Evolutionary conservation across 2,797 vertebrate species (phyloP), one percentile per base, ranked within the genome.

Genomic region (Argya squamiceps): DNA sequence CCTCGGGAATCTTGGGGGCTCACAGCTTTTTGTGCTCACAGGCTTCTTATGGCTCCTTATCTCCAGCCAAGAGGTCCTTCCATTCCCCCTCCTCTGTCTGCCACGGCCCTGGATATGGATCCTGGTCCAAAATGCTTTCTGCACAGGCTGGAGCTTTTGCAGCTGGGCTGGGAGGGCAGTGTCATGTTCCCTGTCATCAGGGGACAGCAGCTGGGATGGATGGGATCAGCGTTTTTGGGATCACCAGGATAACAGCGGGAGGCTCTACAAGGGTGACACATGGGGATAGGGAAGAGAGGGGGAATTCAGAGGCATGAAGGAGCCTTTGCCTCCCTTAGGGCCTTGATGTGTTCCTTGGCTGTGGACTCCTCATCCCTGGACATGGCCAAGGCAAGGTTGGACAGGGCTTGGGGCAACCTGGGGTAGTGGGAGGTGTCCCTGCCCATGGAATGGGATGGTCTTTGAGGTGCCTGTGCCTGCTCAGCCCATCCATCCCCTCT

Each of bases 1-100:
- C 24, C 47, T 49, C 14, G 24, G 47, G 47, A 49, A 49, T 49
- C 26, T 49, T 8, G 8, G 47, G 24, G 89, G 69, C 92, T 83
- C n/a, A 17, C 26, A 85, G 92, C 89, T 91, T 92, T 90, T 84
- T 89, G 91, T 7, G 9, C 87, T 92, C 30, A 3, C 65, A 84
- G 82, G 84, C 87, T 96, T 96, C 92, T 94, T 92, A 47, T 59
- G 47, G 69, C 89, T 91, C 84, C 96, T 97, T 96, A 96, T 97
- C 93, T 96, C 88, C 88, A 95, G 95, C 88, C 94, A 84, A 93
- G 89, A 44, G 84, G 89, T 91, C 91, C 94, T 91, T 94, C 82
- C 69, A 49, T 75, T 92, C 87, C 92, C 78, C 92, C 89, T 92
- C 79, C 22, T 6, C 93, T 3, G 76, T 93, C 96, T 95, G 91